phyloP scores from a whole-genome alignment of 2,888 invertebrate genomes.

The Noctua pronuba region DNA sequence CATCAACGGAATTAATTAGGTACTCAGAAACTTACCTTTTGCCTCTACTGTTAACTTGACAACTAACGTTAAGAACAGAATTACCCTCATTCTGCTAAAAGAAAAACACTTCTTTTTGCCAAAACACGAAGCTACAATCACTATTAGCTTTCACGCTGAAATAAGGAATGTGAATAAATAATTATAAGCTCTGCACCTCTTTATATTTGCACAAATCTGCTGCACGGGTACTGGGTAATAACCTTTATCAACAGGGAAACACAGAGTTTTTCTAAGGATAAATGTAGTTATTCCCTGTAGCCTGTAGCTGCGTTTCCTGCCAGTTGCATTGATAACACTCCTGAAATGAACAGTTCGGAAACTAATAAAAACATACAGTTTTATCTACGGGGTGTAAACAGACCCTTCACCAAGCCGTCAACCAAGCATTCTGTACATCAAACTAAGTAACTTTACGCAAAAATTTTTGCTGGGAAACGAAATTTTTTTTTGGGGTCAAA shows the following conservation, averaged over 20 bases:
- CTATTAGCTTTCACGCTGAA: constrained; percentile 11
- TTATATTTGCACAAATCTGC: constrained; percentile 36
- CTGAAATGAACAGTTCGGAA: neutral
- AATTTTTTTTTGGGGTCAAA: no score
- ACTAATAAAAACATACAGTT: neutral
- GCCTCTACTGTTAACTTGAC: constrained; percentile 49
- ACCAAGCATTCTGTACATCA: no score
- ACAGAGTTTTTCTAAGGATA: constrained; percentile 19
- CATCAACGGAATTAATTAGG: neutral
- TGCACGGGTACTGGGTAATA: constrained; percentile 43
- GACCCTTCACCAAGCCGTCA: no score
- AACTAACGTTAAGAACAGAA: constrained; percentile 48
- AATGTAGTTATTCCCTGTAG: constrained; percentile 44
- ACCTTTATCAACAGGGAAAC: constrained; percentile 56
- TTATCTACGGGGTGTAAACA: no score
- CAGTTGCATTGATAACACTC: constrained; percentile 35
- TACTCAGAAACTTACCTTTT: constrained; percentile 43
- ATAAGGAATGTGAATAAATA: constrained; percentile 17
- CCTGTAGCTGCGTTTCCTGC: constrained; percentile 34
- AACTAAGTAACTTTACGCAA: no score
- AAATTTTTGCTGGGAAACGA: no score
- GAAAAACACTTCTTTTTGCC: neutral
- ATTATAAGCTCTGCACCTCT: neutral
- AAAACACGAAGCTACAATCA: neutral
- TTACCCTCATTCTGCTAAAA: constrained; percentile 48